A percentile compares a stretch with the other conserved stretches of the same genome.
phyloP scores from a whole-genome alignment of 2,888 invertebrate species.

The Torymus tubicola region DNA sequence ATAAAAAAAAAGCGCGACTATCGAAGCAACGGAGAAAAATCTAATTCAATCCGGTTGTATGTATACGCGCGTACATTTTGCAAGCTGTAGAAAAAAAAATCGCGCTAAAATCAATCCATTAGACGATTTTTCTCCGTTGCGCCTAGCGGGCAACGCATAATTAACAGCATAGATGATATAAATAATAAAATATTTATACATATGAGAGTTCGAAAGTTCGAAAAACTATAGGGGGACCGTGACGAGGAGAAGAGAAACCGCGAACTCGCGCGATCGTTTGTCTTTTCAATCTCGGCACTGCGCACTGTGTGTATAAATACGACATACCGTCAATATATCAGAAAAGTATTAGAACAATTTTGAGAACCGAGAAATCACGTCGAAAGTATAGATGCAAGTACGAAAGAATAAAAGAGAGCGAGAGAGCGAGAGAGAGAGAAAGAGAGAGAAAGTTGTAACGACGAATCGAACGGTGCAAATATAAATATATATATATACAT shows the following conservation, averaged over 20 bases:
- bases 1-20: conserved; percentile 3
- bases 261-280: conserved; percentile 19
- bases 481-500: conserved; percentile 25
- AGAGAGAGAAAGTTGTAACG: conserved; percentile 2
- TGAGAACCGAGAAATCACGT: conserved; percentile 8
- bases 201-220: not conserved
- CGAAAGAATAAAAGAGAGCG: not conserved
- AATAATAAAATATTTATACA: conserved; percentile 19
- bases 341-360: conserved; percentile 40
- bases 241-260: conserved; percentile 23
- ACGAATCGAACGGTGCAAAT: conserved; percentile 47
- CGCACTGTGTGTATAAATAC: not conserved
- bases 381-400: conserved; percentile 28
- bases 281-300: conserved; percentile 15
- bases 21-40: conserved; percentile 20
- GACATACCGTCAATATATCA: conserved; percentile 16
- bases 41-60: conserved; percentile 3
- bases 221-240: too few relatives aligned
- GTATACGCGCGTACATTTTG: not conserved
- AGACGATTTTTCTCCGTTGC: conserved; percentile 41
- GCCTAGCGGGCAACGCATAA: not conserved
- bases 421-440: too few relatives aligned
- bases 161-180: conserved; percentile 30
- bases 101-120: conserved; percentile 19
- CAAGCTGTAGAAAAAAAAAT: not conserved